A percentile compares a stretch with the other conserved stretches of the same genome.
These are phyloP conservation scores for Crossaster papposus DNA, from an alignment of 53 echinoderm and acorn worm species.

Conservation along the genomic window DNA sequence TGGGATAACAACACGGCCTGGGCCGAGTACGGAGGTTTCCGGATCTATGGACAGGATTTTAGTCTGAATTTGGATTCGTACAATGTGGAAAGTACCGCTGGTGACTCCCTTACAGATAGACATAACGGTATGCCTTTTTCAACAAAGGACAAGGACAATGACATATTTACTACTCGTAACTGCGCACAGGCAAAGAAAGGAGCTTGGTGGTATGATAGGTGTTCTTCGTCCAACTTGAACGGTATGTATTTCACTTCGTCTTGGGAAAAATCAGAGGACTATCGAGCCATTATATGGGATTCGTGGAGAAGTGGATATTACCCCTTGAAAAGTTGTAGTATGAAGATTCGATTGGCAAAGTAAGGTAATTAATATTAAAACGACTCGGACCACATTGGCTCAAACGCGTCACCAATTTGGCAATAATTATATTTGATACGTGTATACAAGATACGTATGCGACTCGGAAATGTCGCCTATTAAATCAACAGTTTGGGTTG, in stretches of 20 bases:
- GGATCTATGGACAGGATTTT: neutral
- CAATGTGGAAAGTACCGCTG: neutral
- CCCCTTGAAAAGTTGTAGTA: neutral
- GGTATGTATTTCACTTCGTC: neutral
- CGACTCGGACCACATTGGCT: no score
- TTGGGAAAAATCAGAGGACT: neutral
- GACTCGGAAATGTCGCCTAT: no score
- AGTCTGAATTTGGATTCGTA: neutral
- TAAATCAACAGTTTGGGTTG: no score
- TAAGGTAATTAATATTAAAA: no score
- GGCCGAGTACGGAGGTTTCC: slow-evolving; percentile 11
- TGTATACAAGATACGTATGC: no score
- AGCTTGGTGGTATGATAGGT: slow-evolving; percentile 11
- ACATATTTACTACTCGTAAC: neutral
- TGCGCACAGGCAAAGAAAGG: neutral
- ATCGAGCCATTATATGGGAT: neutral
- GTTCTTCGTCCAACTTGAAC: neutral
- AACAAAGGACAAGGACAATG: slow-evolving; percentile 35
- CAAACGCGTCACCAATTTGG: no score
- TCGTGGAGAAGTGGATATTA: neutral
- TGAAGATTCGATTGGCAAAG: neutral
- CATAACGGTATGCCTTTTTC: neutral
- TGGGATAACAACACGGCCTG: neutral
- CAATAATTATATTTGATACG: no score
- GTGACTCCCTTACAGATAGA: neutral